A percentile compares a stretch with the other conserved stretches of the same genome.
phyloP scores from a whole-genome alignment of 2,113 vertebrate species.

The Illadopsis cleaveri region DNA sequence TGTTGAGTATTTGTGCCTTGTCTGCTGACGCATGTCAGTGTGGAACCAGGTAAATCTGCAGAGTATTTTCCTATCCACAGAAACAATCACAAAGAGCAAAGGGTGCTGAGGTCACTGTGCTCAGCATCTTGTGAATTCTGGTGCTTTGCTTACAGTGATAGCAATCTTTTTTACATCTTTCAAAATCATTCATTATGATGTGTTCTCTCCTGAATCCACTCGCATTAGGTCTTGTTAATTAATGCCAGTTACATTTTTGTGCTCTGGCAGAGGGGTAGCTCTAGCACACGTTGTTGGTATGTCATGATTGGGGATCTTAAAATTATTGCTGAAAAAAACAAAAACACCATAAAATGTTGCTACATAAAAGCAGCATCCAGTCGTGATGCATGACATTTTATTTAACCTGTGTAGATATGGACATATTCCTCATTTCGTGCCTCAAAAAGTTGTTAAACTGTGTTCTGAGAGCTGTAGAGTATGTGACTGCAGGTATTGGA shows the following conservation, averaged over 20 bases:
- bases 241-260: neutral
- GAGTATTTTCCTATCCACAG: neutral
- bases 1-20: neutral
- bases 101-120: neutral
- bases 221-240: neutral
- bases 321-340: neutral
- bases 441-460: neutral
- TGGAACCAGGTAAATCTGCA: neutral
- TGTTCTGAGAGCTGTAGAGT: neutral
- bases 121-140: neutral
- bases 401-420: neutral
- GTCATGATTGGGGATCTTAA: neutral
- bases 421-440: neutral
- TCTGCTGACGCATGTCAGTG: neutral
- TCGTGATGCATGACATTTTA: neutral
- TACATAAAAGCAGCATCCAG: neutral
- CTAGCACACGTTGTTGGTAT: accelerated
- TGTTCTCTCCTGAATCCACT: neutral
- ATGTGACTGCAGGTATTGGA: neutral
- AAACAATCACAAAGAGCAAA: neutral
- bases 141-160: neutral
- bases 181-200: neutral
- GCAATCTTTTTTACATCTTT: neutral
- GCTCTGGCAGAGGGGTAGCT: neutral
- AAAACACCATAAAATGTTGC: neutral